Conservation (phyloP, 2,797 vertebrate genomes). For the Eulemur mongoz region DNA sequence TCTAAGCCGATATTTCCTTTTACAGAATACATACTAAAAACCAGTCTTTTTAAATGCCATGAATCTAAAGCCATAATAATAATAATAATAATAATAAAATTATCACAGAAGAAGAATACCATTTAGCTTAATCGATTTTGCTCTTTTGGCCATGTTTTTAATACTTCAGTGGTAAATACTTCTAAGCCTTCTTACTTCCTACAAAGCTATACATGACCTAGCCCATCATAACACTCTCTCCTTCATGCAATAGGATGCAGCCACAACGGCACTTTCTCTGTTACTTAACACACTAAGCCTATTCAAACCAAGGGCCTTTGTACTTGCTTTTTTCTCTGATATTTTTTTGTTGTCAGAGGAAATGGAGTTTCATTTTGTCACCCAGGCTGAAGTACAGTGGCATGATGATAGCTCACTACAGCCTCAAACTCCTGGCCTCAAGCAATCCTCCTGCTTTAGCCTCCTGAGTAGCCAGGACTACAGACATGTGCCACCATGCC, state of each 20-base stretch:
- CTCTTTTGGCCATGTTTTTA: neutral
- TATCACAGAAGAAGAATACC: neutral
- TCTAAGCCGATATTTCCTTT: conserved; percentile 2
- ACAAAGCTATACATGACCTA: neutral
- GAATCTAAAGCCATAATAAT: neutral
- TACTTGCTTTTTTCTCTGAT: neutral
- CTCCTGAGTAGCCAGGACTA: neutral
- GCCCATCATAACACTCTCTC: neutral
- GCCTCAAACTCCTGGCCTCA: neutral
- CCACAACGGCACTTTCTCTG: neutral
- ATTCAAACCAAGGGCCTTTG: neutral
- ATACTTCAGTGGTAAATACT: neutral
- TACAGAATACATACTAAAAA: neutral
- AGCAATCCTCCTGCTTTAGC: neutral
- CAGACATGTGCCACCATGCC: neutral
- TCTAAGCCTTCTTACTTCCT: neutral
- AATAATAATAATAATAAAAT: neutral
- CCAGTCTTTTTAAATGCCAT: neutral
- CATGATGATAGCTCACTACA: neutral
- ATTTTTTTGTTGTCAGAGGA: neutral
- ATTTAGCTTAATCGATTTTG: neutral
- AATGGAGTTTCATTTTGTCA: neutral
- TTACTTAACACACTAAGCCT: neutral
- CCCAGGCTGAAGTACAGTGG: neutral
- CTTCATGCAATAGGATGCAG: neutral